Evolutionary conservation across 37 sponge, comb jelly and placozoan species (phyloP).

Genomic region (Corticium candelabrum): DNA sequence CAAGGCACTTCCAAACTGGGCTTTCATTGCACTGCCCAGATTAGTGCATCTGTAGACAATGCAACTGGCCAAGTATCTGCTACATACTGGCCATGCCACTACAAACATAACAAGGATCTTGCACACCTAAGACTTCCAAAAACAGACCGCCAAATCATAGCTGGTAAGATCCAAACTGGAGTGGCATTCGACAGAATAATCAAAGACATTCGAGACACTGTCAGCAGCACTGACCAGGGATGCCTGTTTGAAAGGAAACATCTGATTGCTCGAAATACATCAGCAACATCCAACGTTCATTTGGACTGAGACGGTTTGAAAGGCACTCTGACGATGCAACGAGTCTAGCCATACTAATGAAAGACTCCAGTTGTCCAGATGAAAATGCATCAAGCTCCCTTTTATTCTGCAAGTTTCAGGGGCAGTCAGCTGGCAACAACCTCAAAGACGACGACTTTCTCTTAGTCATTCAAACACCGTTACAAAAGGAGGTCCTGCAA

Average conservation of each 20-base stretch:
- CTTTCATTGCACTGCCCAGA: constrained; percentile 3
- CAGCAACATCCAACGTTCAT: neutral
- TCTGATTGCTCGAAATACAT: neutral
- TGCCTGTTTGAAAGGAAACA: neutral
- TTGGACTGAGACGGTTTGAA: neutral
- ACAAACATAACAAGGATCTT: neutral
- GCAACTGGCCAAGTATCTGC: neutral
- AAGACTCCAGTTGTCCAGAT: too few species aligned
- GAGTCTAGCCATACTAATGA: neutral
- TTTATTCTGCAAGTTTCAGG: too few species aligned
- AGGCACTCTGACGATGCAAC: neutral
- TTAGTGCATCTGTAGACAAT: neutral
- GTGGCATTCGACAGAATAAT: too few species aligned
- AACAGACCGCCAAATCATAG: too few species aligned
- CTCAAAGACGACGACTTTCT: neutral
- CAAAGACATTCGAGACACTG: too few species aligned
- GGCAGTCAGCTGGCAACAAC: too few species aligned
- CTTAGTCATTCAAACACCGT: neutral
- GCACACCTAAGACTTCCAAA: too few species aligned
- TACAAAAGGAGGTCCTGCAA: neutral
- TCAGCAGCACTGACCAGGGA: too few species aligned
- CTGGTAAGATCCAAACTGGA: too few species aligned
- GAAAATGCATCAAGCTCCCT: too few species aligned
- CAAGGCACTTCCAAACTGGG: neutral
- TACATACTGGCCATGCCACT: neutral